phyloP scores from a whole-genome alignment of 1,140 invertebrate species.

The Cryptotermes secundus region DNA sequence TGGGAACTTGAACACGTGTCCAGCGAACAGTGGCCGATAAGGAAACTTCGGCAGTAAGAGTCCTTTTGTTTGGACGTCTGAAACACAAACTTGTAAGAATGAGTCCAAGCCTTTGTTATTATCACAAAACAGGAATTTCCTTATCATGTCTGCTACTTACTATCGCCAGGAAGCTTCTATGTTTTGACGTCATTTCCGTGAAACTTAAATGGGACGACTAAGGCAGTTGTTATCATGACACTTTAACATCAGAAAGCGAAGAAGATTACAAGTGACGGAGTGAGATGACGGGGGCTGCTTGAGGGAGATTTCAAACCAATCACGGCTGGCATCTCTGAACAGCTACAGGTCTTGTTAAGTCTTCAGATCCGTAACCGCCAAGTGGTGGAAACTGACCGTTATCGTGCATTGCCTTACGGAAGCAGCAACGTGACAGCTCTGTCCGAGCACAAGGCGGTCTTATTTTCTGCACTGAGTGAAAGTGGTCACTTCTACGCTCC shows the following conservation, averaged over 20 bases:
- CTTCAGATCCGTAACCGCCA: not conserved
- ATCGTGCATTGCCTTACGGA: too few species aligned
- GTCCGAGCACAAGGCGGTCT: too few species aligned
- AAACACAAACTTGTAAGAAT: not conserved
- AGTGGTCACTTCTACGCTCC: too few species aligned
- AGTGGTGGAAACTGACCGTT: too few species aligned
- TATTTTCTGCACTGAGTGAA: too few species aligned
- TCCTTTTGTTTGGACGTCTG: not conserved
- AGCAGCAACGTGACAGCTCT: too few species aligned
- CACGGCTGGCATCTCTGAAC: not conserved
- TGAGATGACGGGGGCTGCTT: not conserved
- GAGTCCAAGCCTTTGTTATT: not conserved
- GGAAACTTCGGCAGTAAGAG: not conserved
- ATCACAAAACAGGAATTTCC: not conserved
- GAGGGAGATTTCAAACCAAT: not conserved
- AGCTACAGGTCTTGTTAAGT: not conserved
- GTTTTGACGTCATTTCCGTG: not conserved
- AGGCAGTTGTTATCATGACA: slow-evolving; percentile 1
- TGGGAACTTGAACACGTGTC: not conserved
- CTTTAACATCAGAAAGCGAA: not conserved
- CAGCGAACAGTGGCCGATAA: not conserved
- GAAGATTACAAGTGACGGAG: not conserved
- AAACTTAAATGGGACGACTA: not conserved
- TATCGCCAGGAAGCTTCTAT: not conserved
- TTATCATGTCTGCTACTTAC: not conserved